A percentile compares a stretch with the other conserved stretches of the same genome.
Evolutionary conservation across 2,888 invertebrate genomes (phyloP).

Genomic region (Epinotia demarniana): DNA sequence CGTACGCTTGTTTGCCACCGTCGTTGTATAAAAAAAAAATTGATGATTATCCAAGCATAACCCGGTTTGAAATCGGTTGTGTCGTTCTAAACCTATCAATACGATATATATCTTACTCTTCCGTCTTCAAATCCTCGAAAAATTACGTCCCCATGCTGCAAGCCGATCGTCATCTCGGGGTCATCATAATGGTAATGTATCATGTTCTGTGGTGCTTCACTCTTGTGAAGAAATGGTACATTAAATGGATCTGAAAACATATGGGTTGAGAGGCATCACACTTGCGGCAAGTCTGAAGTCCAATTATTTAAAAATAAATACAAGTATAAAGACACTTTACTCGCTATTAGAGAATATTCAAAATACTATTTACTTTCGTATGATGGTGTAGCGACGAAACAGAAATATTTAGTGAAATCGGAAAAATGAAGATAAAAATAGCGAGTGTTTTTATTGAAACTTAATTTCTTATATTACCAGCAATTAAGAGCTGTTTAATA

Average conservation of each 20-base stretch:
- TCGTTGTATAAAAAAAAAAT: too few relatives aligned
- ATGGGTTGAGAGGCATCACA: neutral
- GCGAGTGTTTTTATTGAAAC: too few relatives aligned
- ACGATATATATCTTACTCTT: conserved; percentile 53
- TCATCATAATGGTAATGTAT: conserved; percentile 49
- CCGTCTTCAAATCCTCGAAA: conserved; percentile 65
- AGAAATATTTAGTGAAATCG: neutral
- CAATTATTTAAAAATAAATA: neutral
- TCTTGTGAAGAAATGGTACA: conserved; percentile 32
- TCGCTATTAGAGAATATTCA: too few relatives aligned
- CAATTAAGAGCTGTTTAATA: too few relatives aligned
- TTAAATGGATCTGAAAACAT: conserved; percentile 50
- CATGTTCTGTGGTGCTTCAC: neutral
- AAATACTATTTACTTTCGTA: too few relatives aligned
- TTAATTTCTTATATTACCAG: too few relatives aligned
- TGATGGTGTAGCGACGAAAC: neutral
- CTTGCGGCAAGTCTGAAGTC: neutral
- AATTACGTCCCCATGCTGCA: conserved; percentile 61
- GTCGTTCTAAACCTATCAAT: neutral
- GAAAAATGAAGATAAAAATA: too few relatives aligned
- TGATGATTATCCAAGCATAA: too few relatives aligned
- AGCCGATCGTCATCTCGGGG: conserved; percentile 56
- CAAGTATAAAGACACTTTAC: neutral
- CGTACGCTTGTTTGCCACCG: too few relatives aligned
- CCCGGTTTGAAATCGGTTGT: too few relatives aligned